These are phyloP conservation scores for Pholis gunnellus DNA, from an alignment of 2,113 vertebrate species.

Conservation along the genomic window DNA sequence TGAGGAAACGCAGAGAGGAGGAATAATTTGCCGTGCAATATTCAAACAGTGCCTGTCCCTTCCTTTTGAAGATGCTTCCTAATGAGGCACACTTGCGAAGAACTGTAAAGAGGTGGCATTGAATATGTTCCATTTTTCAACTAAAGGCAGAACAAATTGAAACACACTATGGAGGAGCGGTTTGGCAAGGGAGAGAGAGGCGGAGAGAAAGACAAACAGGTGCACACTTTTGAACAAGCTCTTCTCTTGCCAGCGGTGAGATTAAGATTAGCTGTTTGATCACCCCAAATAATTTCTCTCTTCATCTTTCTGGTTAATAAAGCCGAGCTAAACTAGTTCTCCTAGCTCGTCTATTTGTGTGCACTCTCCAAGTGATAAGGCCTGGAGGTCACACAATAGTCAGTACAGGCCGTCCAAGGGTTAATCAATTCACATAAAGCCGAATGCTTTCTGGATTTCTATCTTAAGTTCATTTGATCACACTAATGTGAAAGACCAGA, in stretches of 20 bases:
- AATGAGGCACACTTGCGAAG: slow-evolving; percentile 55
- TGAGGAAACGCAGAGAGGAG: slow-evolving; percentile 29
- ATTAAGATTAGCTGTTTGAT: slow-evolving; percentile 62
- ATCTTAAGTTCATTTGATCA: background rate
- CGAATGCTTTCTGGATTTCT: background rate
- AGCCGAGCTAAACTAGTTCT: slow-evolving; percentile 6
- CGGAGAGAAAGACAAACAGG: slow-evolving; percentile 46
- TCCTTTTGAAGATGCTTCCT: slow-evolving; percentile 58
- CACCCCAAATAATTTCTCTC: slow-evolving; percentile 29
- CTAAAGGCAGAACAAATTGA: slow-evolving; percentile 65
- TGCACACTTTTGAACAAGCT: slow-evolving; percentile 57
- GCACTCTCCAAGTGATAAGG: background rate
- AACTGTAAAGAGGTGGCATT: slow-evolving; percentile 55
- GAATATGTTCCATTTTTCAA: slow-evolving; percentile 52
- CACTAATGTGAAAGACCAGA: background rate
- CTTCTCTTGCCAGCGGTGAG: slow-evolving; percentile 42
- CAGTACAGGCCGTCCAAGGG: background rate
- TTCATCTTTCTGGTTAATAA: slow-evolving; percentile 31
- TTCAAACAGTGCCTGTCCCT: slow-evolving; percentile 36
- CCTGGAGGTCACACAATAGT: background rate
- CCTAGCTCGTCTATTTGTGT: background rate
- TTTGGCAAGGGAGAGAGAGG: slow-evolving; percentile 29
- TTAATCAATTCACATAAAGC: background rate
- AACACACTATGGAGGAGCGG: slow-evolving; percentile 47
- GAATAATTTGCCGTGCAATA: slow-evolving; percentile 31